Evolutionary conservation across 2,113 vertebrate species (phyloP).

Genomic region (Onychostruthus taczanowskii): DNA sequence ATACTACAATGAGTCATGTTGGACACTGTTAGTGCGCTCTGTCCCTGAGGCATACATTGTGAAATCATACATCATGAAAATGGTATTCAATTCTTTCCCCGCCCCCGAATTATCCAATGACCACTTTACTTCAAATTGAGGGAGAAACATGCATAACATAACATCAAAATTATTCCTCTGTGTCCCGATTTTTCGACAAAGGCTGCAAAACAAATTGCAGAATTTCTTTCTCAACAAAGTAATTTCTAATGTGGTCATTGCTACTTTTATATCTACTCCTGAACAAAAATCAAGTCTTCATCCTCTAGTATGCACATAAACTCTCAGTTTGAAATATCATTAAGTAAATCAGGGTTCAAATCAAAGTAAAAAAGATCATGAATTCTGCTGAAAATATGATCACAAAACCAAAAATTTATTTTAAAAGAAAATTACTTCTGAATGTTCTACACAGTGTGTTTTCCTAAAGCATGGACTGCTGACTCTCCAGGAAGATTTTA

Average conservation of each 20-base stretch:
- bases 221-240: background rate
- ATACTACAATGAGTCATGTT: background rate
- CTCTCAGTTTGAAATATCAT: background rate
- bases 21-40: background rate
- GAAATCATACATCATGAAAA: background rate
- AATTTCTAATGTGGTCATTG: background rate
- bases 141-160: background rate
- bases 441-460: background rate
- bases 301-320: background rate
- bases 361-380: background rate
- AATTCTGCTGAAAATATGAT: background rate
- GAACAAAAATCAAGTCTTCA: background rate
- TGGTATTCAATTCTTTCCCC: background rate
- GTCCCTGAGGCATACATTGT: background rate
- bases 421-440: background rate
- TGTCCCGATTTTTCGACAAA: background rate
- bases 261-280: background rate
- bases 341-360: background rate
- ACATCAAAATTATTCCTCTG: background rate
- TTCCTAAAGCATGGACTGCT: background rate
- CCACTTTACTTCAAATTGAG: background rate
- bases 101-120: background rate
- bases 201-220: background rate
- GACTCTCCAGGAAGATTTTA: background rate
- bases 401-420: background rate